Evolutionary conservation across 2,797 vertebrate genomes (phyloP).

Genomic region (Tamandua tetradactyla): DNA sequence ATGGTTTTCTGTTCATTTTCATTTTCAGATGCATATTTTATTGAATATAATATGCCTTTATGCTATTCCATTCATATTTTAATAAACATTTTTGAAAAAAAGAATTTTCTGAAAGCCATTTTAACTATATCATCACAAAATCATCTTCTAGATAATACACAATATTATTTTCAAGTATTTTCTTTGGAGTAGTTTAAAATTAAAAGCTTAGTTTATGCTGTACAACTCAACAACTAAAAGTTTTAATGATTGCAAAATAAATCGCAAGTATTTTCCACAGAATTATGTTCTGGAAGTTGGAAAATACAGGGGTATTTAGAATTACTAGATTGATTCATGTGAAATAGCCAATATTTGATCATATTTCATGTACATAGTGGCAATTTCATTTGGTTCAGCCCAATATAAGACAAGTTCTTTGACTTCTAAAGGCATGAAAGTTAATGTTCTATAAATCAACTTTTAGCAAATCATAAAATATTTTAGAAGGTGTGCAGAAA

Average conservation of each 20-base stretch:
- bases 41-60: neutral
- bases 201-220: neutral
- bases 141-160: neutral
- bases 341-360: neutral
- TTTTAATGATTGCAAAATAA: neutral
- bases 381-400: neutral
- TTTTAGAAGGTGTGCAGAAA: too few species aligned
- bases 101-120: neutral
- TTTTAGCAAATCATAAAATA: too few species aligned
- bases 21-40: neutral
- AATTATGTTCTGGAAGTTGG: neutral
- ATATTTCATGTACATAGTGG: neutral
- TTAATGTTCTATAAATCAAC: too few species aligned
- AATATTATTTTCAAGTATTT: neutral
- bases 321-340: neutral
- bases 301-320: too few species aligned
- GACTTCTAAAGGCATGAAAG: too few species aligned
- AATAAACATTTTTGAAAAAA: neutral
- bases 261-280: neutral
- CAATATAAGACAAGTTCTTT: neutral
- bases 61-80: neutral
- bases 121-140: neutral
- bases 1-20: neutral
- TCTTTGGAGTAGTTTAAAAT: neutral
- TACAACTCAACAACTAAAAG: neutral